Evolutionary conservation across 2,797 vertebrate genomes (phyloP), one percentile per base, ranked within the genome.

Genomic region (Thamnophis elegans): DNA sequence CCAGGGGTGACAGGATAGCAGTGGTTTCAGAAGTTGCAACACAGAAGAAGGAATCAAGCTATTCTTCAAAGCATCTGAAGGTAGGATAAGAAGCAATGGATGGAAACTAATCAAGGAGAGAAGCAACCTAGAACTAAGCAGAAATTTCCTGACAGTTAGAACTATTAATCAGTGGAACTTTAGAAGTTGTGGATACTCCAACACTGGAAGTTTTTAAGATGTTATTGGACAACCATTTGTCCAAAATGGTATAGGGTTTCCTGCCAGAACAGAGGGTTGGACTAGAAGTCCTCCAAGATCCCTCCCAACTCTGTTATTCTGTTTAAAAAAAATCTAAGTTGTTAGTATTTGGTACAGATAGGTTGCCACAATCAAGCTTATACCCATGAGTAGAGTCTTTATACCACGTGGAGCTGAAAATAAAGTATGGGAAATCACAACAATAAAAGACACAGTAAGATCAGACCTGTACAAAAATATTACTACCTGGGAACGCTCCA

Each of bases 391-490:
- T 36, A 87, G n/a, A 88, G 88, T 90, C 54, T 78, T 92, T 90
- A 93, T 94, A 86, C 73, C 89, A 36, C 5, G 82, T 13, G 85
- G 65, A 93, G 55, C 59, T 89, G 53, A 87, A 88, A 60, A 85
- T 88, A 91, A 94, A 55, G 25, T 90, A 60, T n/a, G 60, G 89
- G 85, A 85, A 93, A 93, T 87, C n/a, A n/a, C 54, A 65, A 88
- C 42, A n/a, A 85, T 90, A 92, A 85, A 18, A 60, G 56, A 94
- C 91, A 90, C 1, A 18, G 25, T 11, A 89, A 91, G 25, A 87
- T 95, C 85, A 95, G 68, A 91, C 20, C 89, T 59, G 68, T 82
- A 92, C 32, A 91, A 93, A 92, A 78, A 58, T 62, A 62, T 62
- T 1, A 59, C 2, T 90, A 5, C 42, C 58, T 86, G 56, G 20